Conservation (phyloP, 2,113 vertebrate genomes). For the Lamprotornis superbus region DNA sequence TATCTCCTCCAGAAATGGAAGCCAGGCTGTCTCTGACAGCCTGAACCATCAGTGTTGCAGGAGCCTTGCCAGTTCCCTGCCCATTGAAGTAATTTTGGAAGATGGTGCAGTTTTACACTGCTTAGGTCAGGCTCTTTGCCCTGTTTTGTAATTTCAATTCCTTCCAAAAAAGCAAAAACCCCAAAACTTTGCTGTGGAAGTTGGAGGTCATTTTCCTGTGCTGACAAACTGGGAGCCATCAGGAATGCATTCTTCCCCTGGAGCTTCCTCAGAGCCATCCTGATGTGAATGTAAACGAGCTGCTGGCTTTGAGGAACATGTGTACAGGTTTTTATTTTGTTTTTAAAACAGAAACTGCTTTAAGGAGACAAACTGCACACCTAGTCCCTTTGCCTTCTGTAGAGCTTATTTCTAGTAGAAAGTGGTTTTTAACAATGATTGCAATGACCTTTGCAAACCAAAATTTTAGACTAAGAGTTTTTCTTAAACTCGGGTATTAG, state of each 20-base stretch:
- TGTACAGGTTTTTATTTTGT: constrained; percentile 17
- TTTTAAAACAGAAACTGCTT: constrained; percentile 36
- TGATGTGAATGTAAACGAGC: constrained; percentile 41
- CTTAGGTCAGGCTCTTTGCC: neutral
- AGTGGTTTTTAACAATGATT: constrained; percentile 40
- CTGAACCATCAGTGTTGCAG: neutral
- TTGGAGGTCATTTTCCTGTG: neutral
- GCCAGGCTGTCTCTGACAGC: neutral
- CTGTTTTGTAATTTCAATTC: neutral
- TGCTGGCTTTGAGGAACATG: constrained; percentile 11
- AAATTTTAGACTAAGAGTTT: constrained; percentile 71
- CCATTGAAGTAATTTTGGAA: neutral
- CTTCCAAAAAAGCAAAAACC: neutral
- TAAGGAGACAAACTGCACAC: constrained; percentile 49
- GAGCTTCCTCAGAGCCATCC: constrained; percentile 40
- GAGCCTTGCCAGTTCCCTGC: neutral
- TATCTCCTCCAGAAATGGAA: neutral
- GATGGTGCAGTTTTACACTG: neutral
- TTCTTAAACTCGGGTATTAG: constrained; percentile 62
- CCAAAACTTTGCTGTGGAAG: neutral
- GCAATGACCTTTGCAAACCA: constrained; percentile 46
- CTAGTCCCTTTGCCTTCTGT: constrained; percentile 8
- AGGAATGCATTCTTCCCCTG: neutral
- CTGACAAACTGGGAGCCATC: neutral
- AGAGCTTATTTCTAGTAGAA: constrained; percentile 41